Evolutionary conservation across 2,888 invertebrate genomes (phyloP), one percentile per base, ranked within the genome.

Genomic region (Tetranychus piercei): DNA sequence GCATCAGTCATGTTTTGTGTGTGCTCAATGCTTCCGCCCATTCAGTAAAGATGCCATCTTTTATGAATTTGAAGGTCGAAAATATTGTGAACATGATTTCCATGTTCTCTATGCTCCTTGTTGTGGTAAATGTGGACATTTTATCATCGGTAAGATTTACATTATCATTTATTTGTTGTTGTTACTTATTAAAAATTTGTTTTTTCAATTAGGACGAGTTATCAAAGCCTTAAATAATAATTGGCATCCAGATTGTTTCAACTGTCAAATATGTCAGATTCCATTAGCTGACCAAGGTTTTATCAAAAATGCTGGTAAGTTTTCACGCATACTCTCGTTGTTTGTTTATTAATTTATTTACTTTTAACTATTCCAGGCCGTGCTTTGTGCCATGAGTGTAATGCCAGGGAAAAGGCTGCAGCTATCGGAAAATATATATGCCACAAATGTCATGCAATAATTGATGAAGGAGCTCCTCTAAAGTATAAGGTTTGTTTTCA

Each of bases 1-100:
- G 95, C 99, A 99, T 85, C 92, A 93, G 6, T 91, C 94, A 80
- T 99, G 99, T 83, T 99, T 99, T 87, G 99, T 99, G 94, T 97
- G 81, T 82, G 85, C 83, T 71, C 65, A 74, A 71, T 75, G 75
- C 55, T 78, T 78, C 66, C 69, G 74, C 71, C 74, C 72, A 23
- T 74, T 77, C 71, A 66, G 74, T n/a, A 71, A 76, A 64, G 72
- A 74, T 73, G 74, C 64, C n/a, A 75, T 73, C 34, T 76, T 74
- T 72, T 75, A 77, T 43, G 80, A 84, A 85, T 99, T 96, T 83
- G 99, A 99, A 83, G 96, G 95, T 0, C 87, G 99, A 78, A 99
- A 97, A 83, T 99, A 99, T 83, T 99, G 99, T 81, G 96, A 97
- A 84, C 92, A 94, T 82, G 97, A 99, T 83, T 99, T 99, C 82